These are phyloP conservation scores for Rhagologus leucostigma DNA, from an alignment of 2,113 vertebrate genomes.

Conservation along the genomic window DNA sequence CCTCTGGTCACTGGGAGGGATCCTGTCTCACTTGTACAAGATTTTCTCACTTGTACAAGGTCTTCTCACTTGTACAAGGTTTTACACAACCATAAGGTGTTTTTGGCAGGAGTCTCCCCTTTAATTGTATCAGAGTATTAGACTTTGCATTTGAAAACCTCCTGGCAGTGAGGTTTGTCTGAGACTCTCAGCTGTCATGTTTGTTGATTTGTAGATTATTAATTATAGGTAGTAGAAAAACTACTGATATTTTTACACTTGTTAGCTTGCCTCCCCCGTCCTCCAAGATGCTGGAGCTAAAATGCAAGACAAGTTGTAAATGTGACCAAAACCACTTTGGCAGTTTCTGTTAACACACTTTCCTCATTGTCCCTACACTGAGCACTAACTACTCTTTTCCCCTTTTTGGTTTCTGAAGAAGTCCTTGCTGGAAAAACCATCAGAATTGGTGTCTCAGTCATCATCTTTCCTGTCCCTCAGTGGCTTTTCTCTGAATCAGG, in stretches of 20 bases:
- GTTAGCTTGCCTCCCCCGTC: background rate
- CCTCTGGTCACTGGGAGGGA: background rate
- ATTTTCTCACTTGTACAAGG: background rate
- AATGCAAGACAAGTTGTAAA: background rate
- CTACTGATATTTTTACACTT: background rate
- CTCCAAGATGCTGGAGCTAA: background rate
- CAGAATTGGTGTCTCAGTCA: slow-evolving; percentile 84
- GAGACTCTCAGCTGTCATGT: background rate
- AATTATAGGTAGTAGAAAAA: background rate
- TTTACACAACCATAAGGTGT: background rate
- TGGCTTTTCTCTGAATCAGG: slow-evolving; percentile 92
- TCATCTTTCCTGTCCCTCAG: slow-evolving; percentile 89
- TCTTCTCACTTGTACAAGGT: background rate
- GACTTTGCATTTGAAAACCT: background rate
- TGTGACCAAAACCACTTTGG: background rate
- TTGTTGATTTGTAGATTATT: background rate
- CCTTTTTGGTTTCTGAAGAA: slow-evolving; percentile 71
- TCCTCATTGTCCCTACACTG: background rate
- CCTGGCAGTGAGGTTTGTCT: background rate
- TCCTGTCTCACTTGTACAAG: background rate
- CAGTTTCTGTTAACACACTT: background rate
- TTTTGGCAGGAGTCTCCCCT: background rate
- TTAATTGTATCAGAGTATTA: background rate
- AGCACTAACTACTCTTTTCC: background rate
- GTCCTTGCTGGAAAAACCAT: slow-evolving; percentile 87